A percentile compares a stretch with the other conserved stretches of the same genome.
phyloP scores from a whole-genome alignment of 64 coral and sea anemone species.

The Stylophora pistillata region DNA sequence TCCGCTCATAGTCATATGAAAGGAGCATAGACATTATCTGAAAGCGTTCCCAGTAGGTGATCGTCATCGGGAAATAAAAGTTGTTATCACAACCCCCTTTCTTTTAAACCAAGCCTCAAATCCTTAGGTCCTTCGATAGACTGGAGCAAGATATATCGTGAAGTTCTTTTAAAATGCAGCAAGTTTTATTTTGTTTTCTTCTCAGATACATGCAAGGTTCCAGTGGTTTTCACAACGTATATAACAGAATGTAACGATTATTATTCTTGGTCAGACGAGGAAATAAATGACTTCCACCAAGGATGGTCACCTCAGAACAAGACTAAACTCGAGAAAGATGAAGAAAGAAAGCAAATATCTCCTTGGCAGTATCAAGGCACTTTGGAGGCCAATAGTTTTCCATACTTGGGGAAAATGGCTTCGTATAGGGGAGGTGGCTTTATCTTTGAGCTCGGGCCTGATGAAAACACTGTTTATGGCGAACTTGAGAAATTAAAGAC shows the following conservation, averaged over 20 bases:
- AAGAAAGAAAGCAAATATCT: neutral
- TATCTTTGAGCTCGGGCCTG: constrained; percentile 65
- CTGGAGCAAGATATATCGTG: neutral
- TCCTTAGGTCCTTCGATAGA: neutral
- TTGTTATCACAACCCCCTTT: too few species aligned
- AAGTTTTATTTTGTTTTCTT: neutral
- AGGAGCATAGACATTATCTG: too few species aligned
- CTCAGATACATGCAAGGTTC: constrained; percentile 73
- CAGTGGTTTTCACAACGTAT: constrained; percentile 24
- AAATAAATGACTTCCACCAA: constrained; percentile 37
- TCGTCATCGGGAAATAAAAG: too few species aligned
- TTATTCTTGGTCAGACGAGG: constrained; percentile 80
- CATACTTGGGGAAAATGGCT: constrained; percentile 78
- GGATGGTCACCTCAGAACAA: constrained; percentile 45
- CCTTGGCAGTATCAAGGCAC: constrained; percentile 72
- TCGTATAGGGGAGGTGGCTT: constrained; percentile 84
- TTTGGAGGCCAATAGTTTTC: constrained; percentile 65
- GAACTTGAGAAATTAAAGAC: neutral
- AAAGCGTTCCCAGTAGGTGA: too few species aligned
- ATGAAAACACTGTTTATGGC: constrained; percentile 9
- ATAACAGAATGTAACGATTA: constrained; percentile 65
- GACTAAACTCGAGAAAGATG: neutral
- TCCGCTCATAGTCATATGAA: too few species aligned
- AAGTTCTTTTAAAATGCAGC: neutral
- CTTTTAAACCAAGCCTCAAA: neutral